Base-by-base conservation (phyloP, 1,140 invertebrate species). In the Zaprionus kolodkinae region DNA sequence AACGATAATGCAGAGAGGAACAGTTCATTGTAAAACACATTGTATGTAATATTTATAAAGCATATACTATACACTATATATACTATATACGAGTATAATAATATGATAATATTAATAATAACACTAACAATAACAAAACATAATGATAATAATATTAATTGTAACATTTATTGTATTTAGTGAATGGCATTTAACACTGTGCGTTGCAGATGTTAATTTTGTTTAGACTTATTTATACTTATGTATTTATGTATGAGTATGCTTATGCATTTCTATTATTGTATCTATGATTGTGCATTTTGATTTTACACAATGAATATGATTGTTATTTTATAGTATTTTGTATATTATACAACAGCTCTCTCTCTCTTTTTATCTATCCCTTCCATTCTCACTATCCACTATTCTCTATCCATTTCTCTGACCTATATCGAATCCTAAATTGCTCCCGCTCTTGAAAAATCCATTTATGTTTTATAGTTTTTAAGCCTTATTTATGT, bases 401-500 rank as follows among this genome's bases (percentile, higher is more conserved):
- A 54, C 63, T 78, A 70, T 67, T 69, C 50, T 69, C 50, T 59
- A 60, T 50, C 56, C 60, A 56, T 70, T 33, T 71, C 43, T 48
- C 55, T 60, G 48, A 56, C 12, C 48, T 48, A 73, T 2, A 33
- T 25, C 43, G 13, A 75, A 74, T 66, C 55, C 55, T 25, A 61
- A 27, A 70, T 13, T 86, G 79, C 79, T 71, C 76, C 81, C 72
- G 84, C 83, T 83, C 73, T 77, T 63, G 71, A 61, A 60, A 76
- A 69, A 84, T 80, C 76, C 83, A 83, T 77, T 87, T 87, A 87
- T 88, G 83, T 87, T 87, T 87, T 87, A 88, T 87, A 87, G 83
- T 88, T 87, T 84, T 80, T 87, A 88, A 87, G 84, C 56, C 55
- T 88, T 77, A 86, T 86, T 86, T 86, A 86, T 86, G 79, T 77